Conservation (phyloP, 2,113 vertebrate genomes). For the Amphilophus citrinellus region DNA sequence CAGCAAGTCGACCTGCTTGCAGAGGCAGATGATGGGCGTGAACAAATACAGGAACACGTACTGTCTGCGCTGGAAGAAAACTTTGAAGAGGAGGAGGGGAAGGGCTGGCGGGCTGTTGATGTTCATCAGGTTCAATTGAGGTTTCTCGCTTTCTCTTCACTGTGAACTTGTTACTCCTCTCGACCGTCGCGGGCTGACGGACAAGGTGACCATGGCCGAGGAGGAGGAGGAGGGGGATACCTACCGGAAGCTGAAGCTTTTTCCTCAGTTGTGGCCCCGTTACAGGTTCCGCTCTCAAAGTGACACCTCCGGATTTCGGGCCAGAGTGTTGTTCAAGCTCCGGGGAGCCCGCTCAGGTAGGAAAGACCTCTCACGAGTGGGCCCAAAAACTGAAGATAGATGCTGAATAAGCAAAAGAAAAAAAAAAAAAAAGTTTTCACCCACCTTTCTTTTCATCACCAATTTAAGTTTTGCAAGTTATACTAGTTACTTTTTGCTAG, state of each 20-base stretch:
- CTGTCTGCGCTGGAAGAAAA: neutral
- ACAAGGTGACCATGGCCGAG: conserved; percentile 55
- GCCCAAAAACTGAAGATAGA: neutral
- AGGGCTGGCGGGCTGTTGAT: neutral
- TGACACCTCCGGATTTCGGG: conserved; percentile 71
- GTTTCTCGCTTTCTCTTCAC: neutral
- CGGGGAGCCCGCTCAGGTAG: conserved; percentile 73
- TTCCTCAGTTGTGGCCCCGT: conserved; percentile 41
- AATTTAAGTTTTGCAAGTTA: neutral
- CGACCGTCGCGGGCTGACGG: neutral
- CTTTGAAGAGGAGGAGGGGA: conserved; percentile 12
- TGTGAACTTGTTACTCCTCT: neutral
- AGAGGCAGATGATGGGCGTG: conserved; percentile 18
- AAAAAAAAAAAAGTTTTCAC: neutral
- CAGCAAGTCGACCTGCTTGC: neutral
- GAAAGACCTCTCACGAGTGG: neutral
- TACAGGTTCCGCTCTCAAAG: conserved; percentile 70
- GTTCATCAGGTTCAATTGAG: neutral
- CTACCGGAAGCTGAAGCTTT: conserved; percentile 42
- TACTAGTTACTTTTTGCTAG: neutral
- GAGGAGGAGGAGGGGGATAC: conserved; percentile 64
- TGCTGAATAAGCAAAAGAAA: neutral
- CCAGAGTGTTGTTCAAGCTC: conserved; percentile 63
- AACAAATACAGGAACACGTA: conserved; percentile 3
- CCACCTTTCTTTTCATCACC: neutral